Evolutionary conservation across 2,888 invertebrate genomes (phyloP), one percentile per base, ranked within the genome.

Genomic region (Cenopis cana): DNA sequence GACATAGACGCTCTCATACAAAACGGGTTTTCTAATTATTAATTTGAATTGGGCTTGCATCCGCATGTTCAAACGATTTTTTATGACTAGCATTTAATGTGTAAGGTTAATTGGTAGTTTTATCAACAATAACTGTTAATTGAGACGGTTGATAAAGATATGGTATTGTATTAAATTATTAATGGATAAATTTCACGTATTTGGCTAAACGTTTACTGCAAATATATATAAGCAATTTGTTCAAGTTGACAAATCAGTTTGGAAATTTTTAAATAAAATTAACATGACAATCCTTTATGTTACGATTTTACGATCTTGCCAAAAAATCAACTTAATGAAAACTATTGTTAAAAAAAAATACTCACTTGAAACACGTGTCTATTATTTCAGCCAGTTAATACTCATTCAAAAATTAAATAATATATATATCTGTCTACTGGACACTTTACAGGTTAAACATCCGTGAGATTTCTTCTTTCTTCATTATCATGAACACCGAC

Each of bases 1-100:
- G 67, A 71, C 71, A 71, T 71, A 71, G 71, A 56, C 71, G 71
- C 55, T 69, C 69, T 70, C 65, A 49, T 61, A 71, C 71, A 67
- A 70, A 65, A 71, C 71, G 60, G 60, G 71, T 71, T 71, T 71
- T 71, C 66, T 71, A 71, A 71, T 71, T 67, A 71, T 61, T 71
- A 60, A 71, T 66, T 66, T 55, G 66, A 67, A 71, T 71, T 67
- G 56, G 61, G 65, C 66, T 67, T 61, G 67, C 71, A 71, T 67
- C 60, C 71, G 71, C 61, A 56, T 67, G 66, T 66, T 67, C 50
- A 61, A 20, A 54, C 12, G 18, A 57, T 55, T 60, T 69, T 70
- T 71, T 67, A 71, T 61, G 20, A 67, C 59, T 52, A 46, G 54
- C 55, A 20, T 54, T 54, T 61, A 60, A 24, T 52, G 41, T 65